Base-by-base conservation (phyloP, 2,888 invertebrate species). In the Saturnia pavonia region DNA sequence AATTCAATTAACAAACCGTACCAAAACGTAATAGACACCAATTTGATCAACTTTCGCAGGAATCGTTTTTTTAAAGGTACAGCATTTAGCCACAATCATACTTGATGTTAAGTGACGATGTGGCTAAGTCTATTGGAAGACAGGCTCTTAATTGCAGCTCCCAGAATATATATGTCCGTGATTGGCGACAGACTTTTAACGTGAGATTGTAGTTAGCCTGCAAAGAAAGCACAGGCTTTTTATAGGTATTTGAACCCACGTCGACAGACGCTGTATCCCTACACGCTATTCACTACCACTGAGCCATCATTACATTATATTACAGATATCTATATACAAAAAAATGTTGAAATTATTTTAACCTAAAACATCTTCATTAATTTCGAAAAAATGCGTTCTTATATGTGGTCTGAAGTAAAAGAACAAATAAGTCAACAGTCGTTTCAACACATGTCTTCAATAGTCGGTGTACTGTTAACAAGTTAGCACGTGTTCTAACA, bases 381-480 rank as follows among this genome's bases (percentile, higher is more conserved):
- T 25, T 25, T 57, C 57, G 57, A 12, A 25, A 57, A 57, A 57
- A 34, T 63, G 1, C 34, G 16, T 27, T 16, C 16, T 6, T 57
- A 16, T 19, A 48, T 25, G 4, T 27, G 34, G 57, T 57, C 57
- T 57, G 57, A 57, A 57, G 57, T 57, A 25, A 57, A 25, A 57
- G 57, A 57, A 57, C 25, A 57, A 57, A 57, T 57, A 57, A 57
- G 22, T 57, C 57, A 25, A 57, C 57, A 25, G 57, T 25, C 57
- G 57, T 57, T 57, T 57, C 57, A 57, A 57, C 57, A 57, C 57
- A 57, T 57, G 57, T 57, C 57, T 57, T 57, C 57, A 57, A 57
- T 57, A 57, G 57, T 57, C 25, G 22, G 25, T 51, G 48, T 57
- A 57, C 57, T 57, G 57, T 57, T 57, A 57, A 57, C 57, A 57